These are phyloP conservation scores for Theocolax elegans DNA, from an alignment of 1,140 invertebrate genomes.

Conservation along the genomic window DNA sequence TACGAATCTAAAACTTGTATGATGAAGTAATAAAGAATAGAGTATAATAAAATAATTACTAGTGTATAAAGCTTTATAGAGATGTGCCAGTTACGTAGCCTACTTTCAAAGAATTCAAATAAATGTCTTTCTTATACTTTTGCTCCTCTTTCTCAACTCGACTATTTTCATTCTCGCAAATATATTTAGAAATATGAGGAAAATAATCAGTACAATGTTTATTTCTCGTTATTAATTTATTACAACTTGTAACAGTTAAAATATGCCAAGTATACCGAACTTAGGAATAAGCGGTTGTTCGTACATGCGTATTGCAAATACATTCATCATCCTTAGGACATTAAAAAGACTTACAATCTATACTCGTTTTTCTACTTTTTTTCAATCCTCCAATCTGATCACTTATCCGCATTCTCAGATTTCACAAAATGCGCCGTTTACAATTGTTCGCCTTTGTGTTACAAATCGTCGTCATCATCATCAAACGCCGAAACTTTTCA, in stretches of 20 bases:
- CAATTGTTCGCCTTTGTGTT: too few relatives aligned
- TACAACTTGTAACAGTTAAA: constrained; percentile 54
- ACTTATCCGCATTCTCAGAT: constrained; percentile 19
- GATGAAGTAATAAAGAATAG: background rate
- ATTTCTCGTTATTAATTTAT: constrained; percentile 47
- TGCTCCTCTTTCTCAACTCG: background rate
- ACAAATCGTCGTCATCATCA: too few relatives aligned
- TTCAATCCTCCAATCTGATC: constrained; percentile 4
- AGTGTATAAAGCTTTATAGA: constrained; percentile 3
- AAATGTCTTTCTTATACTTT: background rate
- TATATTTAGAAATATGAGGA: background rate
- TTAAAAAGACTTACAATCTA: constrained; percentile 6
- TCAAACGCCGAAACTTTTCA: too few relatives aligned
- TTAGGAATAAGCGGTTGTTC: constrained; percentile 49
- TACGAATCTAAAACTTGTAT: background rate
- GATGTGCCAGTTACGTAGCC: constrained; percentile 1
- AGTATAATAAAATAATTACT: constrained; percentile 16
- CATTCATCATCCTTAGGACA: constrained; percentile 20
- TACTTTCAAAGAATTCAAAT: background rate
- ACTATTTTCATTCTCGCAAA: background rate
- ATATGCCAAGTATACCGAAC: constrained; percentile 51
- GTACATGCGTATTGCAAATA: constrained; percentile 39
- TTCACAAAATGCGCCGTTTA: too few relatives aligned
- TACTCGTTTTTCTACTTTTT: background rate
- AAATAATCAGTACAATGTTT: constrained; percentile 1